Base-by-base conservation (phyloP, 2,888 invertebrate genomes). In the Diarsia brunnea region DNA sequence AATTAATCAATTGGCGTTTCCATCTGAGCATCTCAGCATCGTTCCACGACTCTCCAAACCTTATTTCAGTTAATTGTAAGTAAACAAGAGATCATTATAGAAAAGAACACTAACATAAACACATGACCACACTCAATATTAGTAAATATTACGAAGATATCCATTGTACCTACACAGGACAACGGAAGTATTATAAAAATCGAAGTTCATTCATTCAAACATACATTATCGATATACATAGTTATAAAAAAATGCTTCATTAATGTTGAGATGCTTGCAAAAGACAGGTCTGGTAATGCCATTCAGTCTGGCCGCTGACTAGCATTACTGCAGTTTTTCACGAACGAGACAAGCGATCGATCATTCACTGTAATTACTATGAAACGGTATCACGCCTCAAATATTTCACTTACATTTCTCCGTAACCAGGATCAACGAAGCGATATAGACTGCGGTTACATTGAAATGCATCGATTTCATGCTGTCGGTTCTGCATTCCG, bases 31-130 rank as follows among this genome's bases (percentile, higher is more conserved):
- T 93, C 92, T 89, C 88, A 88, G 89, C 88, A 87, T 85, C 89
- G 88, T 87, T 90, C 87, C 89, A 86, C 75, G 84, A 88, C 82
- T 82, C 84, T 77, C 92, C 71, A 89, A 89, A 89, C 93, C 94
- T 87, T 94, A 95, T 95, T 96, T 91, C 96, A 95, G 94, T 90
- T 92, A 91, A 96, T 95, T 96, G 96, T 95, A 96, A 96, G 91
- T 92, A 94, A 96, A 96, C 94, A 90, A 92, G 95, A 95, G 95
- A 95, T 95, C 94, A 95, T 90, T 82, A 87, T 91, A 92, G 87
- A 91, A 93, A 91, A 94, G 79, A 93, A 94, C 87, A 89, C 88
- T 90, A 91, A 86, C 75, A 73, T 84, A 92, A 90, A 90, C 89
- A 93, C 92, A 94, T 92, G 92, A 95, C 92, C 94, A 94, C 95